Percentiles rank a stretch among this genome's conserved stretches.
These are phyloP conservation scores for Galago senegalensis DNA, from an alignment of 2,797 vertebrate genomes.

Conservation along the genomic window DNA sequence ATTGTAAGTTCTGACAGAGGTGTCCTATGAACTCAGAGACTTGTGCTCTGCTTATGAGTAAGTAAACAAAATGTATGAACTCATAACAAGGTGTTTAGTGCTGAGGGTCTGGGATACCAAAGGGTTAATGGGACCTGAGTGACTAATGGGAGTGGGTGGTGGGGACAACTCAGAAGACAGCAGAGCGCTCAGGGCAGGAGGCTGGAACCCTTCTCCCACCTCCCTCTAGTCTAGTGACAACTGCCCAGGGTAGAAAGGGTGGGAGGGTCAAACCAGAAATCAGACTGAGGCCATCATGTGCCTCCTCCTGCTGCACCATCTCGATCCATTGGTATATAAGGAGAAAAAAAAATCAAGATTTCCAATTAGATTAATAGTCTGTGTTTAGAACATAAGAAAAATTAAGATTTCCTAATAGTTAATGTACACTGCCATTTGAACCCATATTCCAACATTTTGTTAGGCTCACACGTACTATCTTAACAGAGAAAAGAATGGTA, in stretches of 20 bases:
- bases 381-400: slow-evolving; percentile 7
- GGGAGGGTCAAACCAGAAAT: background rate
- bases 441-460: background rate
- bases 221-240: background rate
- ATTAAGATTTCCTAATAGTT: background rate
- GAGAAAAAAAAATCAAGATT: background rate
- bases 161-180: background rate
- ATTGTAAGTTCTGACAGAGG: background rate
- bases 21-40: background rate
- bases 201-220: background rate
- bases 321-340: background rate
- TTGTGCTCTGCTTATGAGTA: background rate
- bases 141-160: background rate
- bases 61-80: background rate
- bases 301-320: no score
- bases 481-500: background rate
- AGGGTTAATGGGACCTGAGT: background rate
- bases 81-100: background rate
- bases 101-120: background rate
- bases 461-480: background rate
- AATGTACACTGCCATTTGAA: background rate
- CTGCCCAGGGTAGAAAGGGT: background rate
- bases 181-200: no score
- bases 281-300: background rate
- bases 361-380: background rate